A percentile compares a stretch with the other conserved stretches of the same genome.
Conservation (phyloP, 2,113 vertebrate species). For the Misgurnus anguillicaudatus region DNA sequence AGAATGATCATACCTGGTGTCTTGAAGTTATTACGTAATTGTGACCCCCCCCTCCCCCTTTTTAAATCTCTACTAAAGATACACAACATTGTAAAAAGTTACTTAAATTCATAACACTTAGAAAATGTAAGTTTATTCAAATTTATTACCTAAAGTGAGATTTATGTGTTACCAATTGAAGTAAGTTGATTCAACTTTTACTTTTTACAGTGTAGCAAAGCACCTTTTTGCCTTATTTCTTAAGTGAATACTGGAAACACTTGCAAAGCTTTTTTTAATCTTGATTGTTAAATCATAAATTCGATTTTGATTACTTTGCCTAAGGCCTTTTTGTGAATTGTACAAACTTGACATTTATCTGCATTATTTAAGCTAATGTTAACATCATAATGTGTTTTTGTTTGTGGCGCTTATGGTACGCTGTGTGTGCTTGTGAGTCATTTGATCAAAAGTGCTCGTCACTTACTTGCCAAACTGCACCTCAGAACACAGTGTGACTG, state of each 20-base stretch:
- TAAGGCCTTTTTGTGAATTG: conserved; percentile 7
- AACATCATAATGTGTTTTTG: conserved; percentile 17
- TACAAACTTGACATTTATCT: conserved; percentile 10
- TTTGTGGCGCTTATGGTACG: conserved; percentile 34
- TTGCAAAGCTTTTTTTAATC: conserved; percentile 21
- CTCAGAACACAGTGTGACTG: conserved; percentile 27
- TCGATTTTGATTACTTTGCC: conserved; percentile 11
- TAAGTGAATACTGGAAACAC: conserved; percentile 36
- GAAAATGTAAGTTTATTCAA: too few relatives aligned
- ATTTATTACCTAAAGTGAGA: too few relatives aligned
- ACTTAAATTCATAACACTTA: too few relatives aligned
- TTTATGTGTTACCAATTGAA: too few relatives aligned
- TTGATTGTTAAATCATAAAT: conserved; percentile 37
- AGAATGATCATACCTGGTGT: too few relatives aligned
- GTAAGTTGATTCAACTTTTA: too few relatives aligned
- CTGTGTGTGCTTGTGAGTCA: conserved; percentile 21
- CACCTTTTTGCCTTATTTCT: conserved; percentile 14
- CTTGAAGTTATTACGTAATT: not conserved
- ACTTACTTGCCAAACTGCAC: conserved; percentile 45
- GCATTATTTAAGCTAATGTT: conserved; percentile 16
- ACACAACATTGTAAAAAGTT: not conserved
- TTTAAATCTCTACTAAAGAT: conserved; percentile 6
- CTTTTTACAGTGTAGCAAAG: not conserved
- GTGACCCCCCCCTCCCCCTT: not conserved
- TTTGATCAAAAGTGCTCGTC: conserved; percentile 29